phyloP scores from a whole-genome alignment of 2,888 invertebrate species.

The Cryptocheilus praepositus region DNA sequence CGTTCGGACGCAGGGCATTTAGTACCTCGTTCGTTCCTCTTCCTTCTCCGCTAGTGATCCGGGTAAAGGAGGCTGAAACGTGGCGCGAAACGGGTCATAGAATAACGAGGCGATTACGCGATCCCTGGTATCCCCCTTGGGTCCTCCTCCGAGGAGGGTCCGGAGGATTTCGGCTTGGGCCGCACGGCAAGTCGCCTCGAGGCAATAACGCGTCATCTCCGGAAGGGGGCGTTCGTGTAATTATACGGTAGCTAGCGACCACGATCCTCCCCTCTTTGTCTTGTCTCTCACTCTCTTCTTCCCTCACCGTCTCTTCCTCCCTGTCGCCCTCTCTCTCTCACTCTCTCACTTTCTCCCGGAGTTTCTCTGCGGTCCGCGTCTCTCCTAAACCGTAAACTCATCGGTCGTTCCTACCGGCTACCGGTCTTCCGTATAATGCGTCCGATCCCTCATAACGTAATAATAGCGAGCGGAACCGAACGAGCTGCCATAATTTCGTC shows the following conservation, averaged over 20 bases:
- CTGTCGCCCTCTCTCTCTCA: constrained; percentile 30
- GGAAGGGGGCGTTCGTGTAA: constrained; percentile 67
- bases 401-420: constrained; percentile 65
- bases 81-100: constrained; percentile 36
- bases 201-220: constrained; percentile 63
- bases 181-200: constrained; percentile 61
- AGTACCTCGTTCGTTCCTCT: constrained; percentile 7
- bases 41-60: not conserved
- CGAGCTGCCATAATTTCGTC: constrained; percentile 66
- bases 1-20: not conserved
- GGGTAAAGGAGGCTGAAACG: constrained; percentile 30
- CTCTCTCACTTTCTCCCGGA: constrained; percentile 18
- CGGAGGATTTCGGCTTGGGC: constrained; percentile 56
- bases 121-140: constrained; percentile 46
- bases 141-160: constrained; percentile 46
- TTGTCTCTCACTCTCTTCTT: not conserved
- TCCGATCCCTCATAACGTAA: constrained; percentile 68
- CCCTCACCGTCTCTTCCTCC: no score
- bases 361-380: constrained; percentile 49
- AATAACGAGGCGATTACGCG: constrained; percentile 60
- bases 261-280: constrained; percentile 31
- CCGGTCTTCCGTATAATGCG: constrained; percentile 73
- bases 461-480: constrained; percentile 62
- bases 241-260: constrained; percentile 73
- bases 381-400: constrained; percentile 71